These are phyloP conservation scores for Acropora yongei DNA, from an alignment of 64 coral and sea anemone genomes.

Conservation along the genomic window DNA sequence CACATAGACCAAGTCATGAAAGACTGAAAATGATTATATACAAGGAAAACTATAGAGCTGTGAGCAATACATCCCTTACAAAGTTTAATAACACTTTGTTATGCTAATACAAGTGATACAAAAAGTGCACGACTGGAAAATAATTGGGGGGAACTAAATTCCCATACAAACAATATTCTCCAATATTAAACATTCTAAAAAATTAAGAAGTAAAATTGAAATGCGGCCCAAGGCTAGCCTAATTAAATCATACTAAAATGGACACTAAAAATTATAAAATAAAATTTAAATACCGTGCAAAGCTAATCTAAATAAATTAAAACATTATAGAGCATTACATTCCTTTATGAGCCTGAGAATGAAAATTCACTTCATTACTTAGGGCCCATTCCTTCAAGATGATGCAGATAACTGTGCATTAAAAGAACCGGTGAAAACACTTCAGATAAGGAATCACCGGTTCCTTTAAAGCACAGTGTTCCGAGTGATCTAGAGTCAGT, in stretches of 20 bases:
- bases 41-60: neutral
- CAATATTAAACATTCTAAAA: no score
- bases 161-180: no score
- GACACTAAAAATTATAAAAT: no score
- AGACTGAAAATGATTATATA: slow-evolving; percentile 7
- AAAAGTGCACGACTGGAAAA: no score
- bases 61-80: neutral
- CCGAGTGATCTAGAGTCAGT: slow-evolving; percentile 12
- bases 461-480: slow-evolving; percentile 13
- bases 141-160: no score
- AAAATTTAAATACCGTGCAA: no score
- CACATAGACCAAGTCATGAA: slow-evolving; percentile 1
- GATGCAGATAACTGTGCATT: slow-evolving; percentile 13
- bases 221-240: no score
- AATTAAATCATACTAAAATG: no score
- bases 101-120: no score
- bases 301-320: neutral
- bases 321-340: slow-evolving; percentile 21
- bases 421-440: slow-evolving; percentile 4
- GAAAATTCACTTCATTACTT: slow-evolving; percentile 9
- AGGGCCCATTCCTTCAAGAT: slow-evolving; percentile 7
- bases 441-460: slow-evolving; percentile 1
- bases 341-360: slow-evolving; percentile 20
- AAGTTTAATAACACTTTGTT: no score
- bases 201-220: no score